These are phyloP conservation scores for Dryobates pubescens DNA, from an alignment of 2,797 vertebrate genomes.

Conservation along the genomic window DNA sequence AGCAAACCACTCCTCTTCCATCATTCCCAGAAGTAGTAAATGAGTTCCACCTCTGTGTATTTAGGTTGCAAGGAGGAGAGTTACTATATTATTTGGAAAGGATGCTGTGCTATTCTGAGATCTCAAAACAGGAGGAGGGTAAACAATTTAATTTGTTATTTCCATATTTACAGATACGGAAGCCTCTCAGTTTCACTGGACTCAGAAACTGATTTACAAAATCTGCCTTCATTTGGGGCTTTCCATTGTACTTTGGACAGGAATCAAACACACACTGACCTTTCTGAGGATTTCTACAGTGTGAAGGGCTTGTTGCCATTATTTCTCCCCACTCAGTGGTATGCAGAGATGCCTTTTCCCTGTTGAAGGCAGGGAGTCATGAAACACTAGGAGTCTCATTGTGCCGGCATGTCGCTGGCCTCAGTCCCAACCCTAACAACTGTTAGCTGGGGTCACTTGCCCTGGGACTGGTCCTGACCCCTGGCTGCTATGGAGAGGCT, in stretches of 20 bases:
- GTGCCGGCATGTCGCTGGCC: background rate
- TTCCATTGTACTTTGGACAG: background rate
- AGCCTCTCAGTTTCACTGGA: background rate
- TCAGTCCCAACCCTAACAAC: rapidly evolving
- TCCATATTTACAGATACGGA: background rate
- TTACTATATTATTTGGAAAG: background rate
- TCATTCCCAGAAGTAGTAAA: conserved; percentile 31
- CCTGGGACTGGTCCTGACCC: background rate
- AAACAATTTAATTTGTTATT: background rate
- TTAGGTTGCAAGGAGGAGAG: background rate
- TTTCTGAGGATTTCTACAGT: background rate
- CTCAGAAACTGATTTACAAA: background rate
- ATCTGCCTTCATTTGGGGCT: background rate
- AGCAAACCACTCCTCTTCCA: background rate
- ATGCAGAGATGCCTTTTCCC: rapidly evolving
- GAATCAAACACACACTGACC: background rate
- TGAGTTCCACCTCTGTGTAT: conserved; percentile 11
- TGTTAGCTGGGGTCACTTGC: rapidly evolving
- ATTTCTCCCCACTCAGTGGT: rapidly evolving
- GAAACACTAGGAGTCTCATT: background rate
- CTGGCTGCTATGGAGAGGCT: rapidly evolving
- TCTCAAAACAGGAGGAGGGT: background rate
- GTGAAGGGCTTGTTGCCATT: rapidly evolving
- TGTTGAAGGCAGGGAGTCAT: rapidly evolving
- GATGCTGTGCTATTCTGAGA: conserved; percentile 27